phyloP scores from a whole-genome alignment of 2,797 vertebrate genomes.

The Tachyglossus aculeatus region DNA sequence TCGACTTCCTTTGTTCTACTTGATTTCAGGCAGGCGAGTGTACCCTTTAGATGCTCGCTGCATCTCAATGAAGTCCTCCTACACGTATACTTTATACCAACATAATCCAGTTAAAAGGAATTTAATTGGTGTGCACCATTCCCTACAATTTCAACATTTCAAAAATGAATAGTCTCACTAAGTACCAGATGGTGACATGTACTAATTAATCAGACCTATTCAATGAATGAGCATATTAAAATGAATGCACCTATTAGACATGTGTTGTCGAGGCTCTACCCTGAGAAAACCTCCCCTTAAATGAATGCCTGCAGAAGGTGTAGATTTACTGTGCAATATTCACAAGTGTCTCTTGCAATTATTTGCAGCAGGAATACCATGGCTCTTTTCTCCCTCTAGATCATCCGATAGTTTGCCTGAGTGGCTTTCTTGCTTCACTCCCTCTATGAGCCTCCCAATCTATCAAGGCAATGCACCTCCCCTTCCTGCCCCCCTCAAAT shows the following conservation, averaged over 20 bases:
- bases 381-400: conserved; percentile 38
- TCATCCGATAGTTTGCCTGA: conserved; percentile 29
- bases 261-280: conserved; percentile 51
- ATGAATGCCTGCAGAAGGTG: conserved; percentile 9
- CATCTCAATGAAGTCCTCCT: conserved; percentile 75
- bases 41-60: conserved; percentile 56
- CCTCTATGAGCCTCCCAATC: conserved; percentile 3
- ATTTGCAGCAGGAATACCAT: conserved; percentile 22
- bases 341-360: conserved; percentile 38
- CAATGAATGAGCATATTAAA: conserved; percentile 73
- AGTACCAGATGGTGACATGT: conserved; percentile 77
- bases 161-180: conserved; percentile 78
- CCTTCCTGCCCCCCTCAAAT: conserved; percentile 26
- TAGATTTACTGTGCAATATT: conserved; percentile 30
- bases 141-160: conserved; percentile 79
- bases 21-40: conserved; percentile 68
- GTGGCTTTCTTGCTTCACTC: conserved; percentile 18
- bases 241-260: conserved; percentile 74
- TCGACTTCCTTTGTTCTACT: conserved; percentile 65
- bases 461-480: conserved; percentile 21
- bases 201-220: conserved; percentile 78
- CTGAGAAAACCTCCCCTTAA: conserved; percentile 45
- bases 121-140: conserved; percentile 79
- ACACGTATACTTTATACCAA: conserved; percentile 73
- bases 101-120: conserved; percentile 77